A percentile compares a stretch with the other conserved stretches of the same genome.
Conservation (phyloP, 2,797 vertebrate species). For the Sternotherus odoratus region DNA sequence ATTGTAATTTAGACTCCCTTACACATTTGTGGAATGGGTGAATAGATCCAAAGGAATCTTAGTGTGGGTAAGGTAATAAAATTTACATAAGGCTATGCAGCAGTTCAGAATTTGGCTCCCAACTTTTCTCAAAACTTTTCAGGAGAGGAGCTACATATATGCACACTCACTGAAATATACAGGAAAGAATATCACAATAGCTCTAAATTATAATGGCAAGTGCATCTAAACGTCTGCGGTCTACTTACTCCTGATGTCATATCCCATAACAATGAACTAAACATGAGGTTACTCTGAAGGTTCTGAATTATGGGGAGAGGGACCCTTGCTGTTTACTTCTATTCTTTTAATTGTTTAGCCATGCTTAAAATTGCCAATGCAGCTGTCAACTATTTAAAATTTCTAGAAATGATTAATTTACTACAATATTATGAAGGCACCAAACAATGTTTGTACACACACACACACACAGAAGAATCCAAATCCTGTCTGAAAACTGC, state of each 20-base stretch:
- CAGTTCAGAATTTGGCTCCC: background rate
- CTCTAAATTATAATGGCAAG: constrained; percentile 20
- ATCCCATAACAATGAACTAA: constrained; percentile 63
- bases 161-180: background rate
- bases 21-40: background rate
- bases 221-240: constrained; percentile 54
- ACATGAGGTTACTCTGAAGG: background rate
- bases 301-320: background rate
- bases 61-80: background rate
- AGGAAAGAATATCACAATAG: background rate
- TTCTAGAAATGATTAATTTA: constrained; percentile 39
- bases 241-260: constrained; percentile 51
- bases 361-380: background rate
- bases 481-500: constrained; percentile 41
- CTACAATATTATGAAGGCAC: constrained; percentile 40
- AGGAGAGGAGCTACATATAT: background rate
- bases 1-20: background rate
- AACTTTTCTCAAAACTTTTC: constrained; percentile 20
- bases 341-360: background rate
- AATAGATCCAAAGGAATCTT: background rate
- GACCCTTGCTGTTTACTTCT: background rate
- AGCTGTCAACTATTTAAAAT: constrained; percentile 27
- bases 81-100: background rate
- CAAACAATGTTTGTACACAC: background rate
- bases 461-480: constrained; percentile 12